These are phyloP conservation scores for Hydrophis major DNA, from an alignment of 2,797 vertebrate species.

Conservation along the genomic window DNA sequence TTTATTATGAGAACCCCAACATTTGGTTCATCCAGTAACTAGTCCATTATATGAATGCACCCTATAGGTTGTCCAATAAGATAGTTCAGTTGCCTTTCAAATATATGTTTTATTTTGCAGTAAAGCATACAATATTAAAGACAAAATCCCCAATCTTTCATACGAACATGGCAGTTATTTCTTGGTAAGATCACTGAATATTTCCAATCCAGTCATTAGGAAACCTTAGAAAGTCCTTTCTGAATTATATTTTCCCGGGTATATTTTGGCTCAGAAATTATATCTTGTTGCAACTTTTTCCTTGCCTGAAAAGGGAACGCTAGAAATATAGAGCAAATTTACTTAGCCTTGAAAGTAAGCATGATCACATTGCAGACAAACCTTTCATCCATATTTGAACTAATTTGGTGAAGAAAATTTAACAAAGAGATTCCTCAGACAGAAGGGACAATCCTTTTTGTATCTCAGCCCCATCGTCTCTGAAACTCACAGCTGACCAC, in stretches of 20 bases:
- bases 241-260: conserved; percentile 61
- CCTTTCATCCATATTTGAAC: conserved; percentile 46
- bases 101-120: conserved; percentile 38
- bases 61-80: background rate
- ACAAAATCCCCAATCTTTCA: conserved; percentile 55
- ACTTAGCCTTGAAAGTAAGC: conserved; percentile 33
- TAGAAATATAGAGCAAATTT: conserved; percentile 29
- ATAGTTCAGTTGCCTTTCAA: background rate
- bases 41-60: background rate
- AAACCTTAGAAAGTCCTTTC: conserved; percentile 37
- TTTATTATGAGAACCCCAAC: background rate
- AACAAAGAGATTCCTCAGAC: conserved; percentile 59
- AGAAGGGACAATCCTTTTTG: conserved; percentile 50
- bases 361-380: conserved; percentile 27
- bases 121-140: conserved; percentile 39
- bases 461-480: conserved; percentile 48
- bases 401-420: conserved; percentile 59
- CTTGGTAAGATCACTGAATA: conserved; percentile 58
- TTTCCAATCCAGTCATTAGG: conserved; percentile 62
- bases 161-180: conserved; percentile 58
- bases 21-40: background rate
- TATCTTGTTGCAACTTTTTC: conserved; percentile 41
- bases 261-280: conserved; percentile 55
- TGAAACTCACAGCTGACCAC: conserved; percentile 55
- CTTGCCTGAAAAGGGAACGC: conserved; percentile 27